Evolutionary conservation across 2,797 vertebrate species (phyloP).

Genomic region (Austrolebias charrua): DNA sequence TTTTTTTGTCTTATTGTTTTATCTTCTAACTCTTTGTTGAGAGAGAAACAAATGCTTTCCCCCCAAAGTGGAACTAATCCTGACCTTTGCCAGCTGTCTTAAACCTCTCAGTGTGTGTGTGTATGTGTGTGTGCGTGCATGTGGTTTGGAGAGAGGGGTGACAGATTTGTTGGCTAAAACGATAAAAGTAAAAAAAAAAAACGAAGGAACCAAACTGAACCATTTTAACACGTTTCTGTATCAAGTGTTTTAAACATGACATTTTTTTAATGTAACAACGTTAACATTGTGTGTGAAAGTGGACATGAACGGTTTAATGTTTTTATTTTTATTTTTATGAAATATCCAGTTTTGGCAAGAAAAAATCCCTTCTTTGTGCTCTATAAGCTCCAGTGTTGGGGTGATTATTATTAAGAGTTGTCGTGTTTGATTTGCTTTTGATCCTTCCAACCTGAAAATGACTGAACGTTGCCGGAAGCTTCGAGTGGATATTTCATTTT

Average conservation of each 20-base stretch:
- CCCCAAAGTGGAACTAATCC: constrained; percentile 25
- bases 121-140: constrained; percentile 5
- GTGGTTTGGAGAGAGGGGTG: constrained; percentile 24
- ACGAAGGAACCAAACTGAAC: constrained; percentile 63
- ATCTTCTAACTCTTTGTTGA: not conserved
- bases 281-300: constrained; percentile 54
- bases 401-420: not conserved
- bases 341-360: constrained; percentile 26
- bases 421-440: not conserved
- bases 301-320: constrained; percentile 47
- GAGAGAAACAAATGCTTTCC: constrained; percentile 19
- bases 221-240: constrained; percentile 54
- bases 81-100: constrained; percentile 36
- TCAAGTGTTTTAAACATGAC: constrained; percentile 53
- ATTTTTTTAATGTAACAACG: constrained; percentile 47
- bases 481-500: constrained; percentile 52
- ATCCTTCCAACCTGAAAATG: constrained; percentile 27
- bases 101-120: constrained; percentile 28
- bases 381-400: not conserved
- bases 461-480: constrained; percentile 21
- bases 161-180: constrained; percentile 30
- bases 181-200: constrained; percentile 35
- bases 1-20: not conserved
- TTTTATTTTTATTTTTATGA: no score
- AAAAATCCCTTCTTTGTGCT: not conserved